Evolutionary conservation across 2,113 vertebrate genomes (phyloP), one percentile per base, ranked within the genome.

Genomic region (Mesembrinibis cayennensis): DNA sequence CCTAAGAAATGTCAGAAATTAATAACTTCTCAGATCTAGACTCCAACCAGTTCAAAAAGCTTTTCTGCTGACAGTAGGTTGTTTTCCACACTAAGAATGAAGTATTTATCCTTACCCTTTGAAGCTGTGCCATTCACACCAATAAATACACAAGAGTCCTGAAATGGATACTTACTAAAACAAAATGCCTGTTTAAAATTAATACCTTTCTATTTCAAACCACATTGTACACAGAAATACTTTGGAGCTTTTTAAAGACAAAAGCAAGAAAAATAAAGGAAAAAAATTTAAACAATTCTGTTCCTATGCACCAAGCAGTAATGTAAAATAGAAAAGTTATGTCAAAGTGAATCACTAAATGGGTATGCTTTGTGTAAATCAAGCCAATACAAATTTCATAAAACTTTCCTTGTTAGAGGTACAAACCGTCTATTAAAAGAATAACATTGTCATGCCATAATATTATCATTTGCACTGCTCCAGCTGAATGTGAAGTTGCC

Each of bases 221-320:
- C 67, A 70, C 71, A 73, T 4, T 55, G 82, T 81, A 86, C 63
- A 77, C 71, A 94, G 74, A 88, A 78, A 70, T 70, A 56, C 42
- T 90, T 40, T 44, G n/a, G 76, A 90, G 69, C 49, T 84, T 62
- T 96, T 90, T 42, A 89, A 86, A 92, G 67, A 93, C 74, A 93
- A 94, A 95, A 47, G 83, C 81, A 89, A 94, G 78, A 87, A 97
- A 96, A 91, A 93, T n/a, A 94, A 92, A 91, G 42, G 40, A n/a
- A 86, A 82, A 81, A 56, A 74, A 1, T 34, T 47, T 25, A 78
- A 94, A 47, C n/a, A 44, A 36, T 82, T 70, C 59, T 76, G 19
- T 53, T 85, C 62, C 62, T 91, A 18, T 76, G 63, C 32, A 87
- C 52, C 20, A 30, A 72, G 53, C 38, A 70, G 27, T 52, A 88